Base-by-base conservation (phyloP, 35 echinoderm and acorn worm species). In the Apostichopus californicus region DNA sequence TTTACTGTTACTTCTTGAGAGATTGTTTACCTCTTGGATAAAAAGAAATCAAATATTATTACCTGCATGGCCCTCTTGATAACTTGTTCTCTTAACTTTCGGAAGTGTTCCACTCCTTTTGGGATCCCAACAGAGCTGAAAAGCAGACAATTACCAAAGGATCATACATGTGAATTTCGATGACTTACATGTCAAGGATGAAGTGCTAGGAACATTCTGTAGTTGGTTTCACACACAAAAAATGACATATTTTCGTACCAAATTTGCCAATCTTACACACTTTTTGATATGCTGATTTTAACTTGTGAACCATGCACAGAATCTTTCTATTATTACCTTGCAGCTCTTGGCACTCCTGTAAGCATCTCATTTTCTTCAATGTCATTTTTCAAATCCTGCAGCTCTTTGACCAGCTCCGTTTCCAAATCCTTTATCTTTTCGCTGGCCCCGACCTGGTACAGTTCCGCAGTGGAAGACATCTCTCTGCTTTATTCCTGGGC, bases 331-430 rank as follows among this genome's bases (percentile, higher is more conserved):
- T n/a, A 53, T 56, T 85, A 98, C 96, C 96, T 98, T 57, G 96
- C 90, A n/a, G 93, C 93, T 77, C 92, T 92, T 63, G 93, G 87
- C 11, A 78, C 77, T 54, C 92, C 90, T 56, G 92, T 84, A 34
- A 95, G 87, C 92, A 92, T 95, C 60, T 96, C 96, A 95, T 98
- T 98, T 65, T 98, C 96, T 80, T 98, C 96, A 88, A 98, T 96
- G 73, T 98, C 96, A 93, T 95, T 94, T 78, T 98, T 95, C 26
- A 98, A 88, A 34, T 98, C 96, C 13, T 66, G 90, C 60, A 98
- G 81, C 86, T 95, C 96, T 81, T 91, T 96, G 9, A 93, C 81
- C 21, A 98, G 91, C 58, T 94, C 96, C 18, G 95, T 90, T 85
- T 98, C 96, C 59, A 96, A 80, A 60, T 86, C 83, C 71, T 95